phyloP scores from a whole-genome alignment of 37 sponge, comb jelly and placozoan species.

The Amphimedon queenslandica region DNA sequence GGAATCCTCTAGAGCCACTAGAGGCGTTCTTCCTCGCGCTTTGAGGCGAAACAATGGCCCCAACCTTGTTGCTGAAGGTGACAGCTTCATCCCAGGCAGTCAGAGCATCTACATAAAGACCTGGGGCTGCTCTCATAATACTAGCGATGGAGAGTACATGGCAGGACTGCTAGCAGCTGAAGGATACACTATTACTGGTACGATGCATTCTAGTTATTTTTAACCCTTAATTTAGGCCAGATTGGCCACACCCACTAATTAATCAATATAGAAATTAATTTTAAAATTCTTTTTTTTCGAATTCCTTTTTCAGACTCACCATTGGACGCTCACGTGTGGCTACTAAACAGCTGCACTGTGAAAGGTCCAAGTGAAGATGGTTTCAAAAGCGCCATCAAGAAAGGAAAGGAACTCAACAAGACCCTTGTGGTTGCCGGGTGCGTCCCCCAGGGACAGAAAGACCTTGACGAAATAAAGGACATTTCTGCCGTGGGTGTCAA shows the following conservation, averaged over 20 bases:
- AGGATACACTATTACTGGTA: conserved; percentile 86
- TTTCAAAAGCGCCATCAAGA: conserved; percentile 64
- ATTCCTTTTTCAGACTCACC: conserved; percentile 81
- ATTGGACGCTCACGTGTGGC: conserved; percentile 79
- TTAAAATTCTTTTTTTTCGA: no score
- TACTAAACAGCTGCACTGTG: conserved; percentile 97
- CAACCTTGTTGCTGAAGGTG: conserved; percentile 3
- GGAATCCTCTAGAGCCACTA: conserved; percentile 22
- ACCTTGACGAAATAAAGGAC: conserved; percentile 51
- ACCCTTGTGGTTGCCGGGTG: conserved; percentile 87
- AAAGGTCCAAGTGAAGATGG: conserved; percentile 94
- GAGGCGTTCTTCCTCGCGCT: conserved; percentile 33
- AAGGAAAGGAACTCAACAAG: conserved; percentile 65
- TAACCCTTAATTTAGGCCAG: no score
- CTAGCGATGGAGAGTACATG: conserved; percentile 97
- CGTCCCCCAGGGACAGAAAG: conserved; percentile 89
- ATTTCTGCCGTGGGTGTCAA: conserved; percentile 92
- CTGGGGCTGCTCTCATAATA: conserved; percentile 98
- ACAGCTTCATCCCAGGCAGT: conserved; percentile 72
- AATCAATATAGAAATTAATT: no score
- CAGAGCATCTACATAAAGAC: conserved; percentile 85
- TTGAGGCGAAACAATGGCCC: conserved; percentile 9
- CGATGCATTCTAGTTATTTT: no score
- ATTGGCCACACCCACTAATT: no score
- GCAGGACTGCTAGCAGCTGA: conserved; percentile 80